phyloP scores from a whole-genome alignment of 2,888 invertebrate species.

The Nysson spinosus region DNA sequence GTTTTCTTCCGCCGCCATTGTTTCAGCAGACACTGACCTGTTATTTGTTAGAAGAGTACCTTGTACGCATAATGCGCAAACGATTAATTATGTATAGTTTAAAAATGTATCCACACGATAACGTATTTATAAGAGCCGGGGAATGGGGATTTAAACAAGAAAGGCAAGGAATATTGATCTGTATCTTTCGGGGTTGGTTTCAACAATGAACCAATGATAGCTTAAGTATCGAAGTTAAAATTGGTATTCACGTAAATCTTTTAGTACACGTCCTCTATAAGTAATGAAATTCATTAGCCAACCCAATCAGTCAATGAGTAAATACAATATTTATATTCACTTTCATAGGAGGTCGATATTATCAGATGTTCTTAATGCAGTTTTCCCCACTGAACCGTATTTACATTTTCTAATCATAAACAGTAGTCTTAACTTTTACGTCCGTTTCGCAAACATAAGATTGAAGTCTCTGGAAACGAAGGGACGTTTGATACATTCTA shows the following conservation, averaged over 20 bases:
- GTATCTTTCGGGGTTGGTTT: neutral
- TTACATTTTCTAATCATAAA: no score
- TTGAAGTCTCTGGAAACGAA: no score
- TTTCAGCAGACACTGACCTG: constrained; percentile 41
- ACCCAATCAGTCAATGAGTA: constrained; percentile 1
- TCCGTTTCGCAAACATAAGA: no score
- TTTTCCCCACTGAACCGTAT: no score
- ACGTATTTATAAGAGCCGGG: constrained; percentile 42
- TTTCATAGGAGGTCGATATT: no score
- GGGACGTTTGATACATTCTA: no score
- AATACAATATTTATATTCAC: constrained; percentile 15
- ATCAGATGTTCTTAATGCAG: no score
- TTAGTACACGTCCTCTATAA: no score
- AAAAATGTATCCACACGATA: constrained; percentile 72
- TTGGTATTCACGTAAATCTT: no score
- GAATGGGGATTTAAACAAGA: constrained; percentile 21
- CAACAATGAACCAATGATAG: no score
- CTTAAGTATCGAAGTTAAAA: no score
- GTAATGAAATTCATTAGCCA: constrained; percentile 12
- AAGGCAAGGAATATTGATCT: constrained; percentile 21
- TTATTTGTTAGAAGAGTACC: neutral
- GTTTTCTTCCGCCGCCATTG: constrained; percentile 35
- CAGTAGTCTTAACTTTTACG: no score
- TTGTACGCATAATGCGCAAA: constrained; percentile 9
- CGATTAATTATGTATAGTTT: constrained; percentile 11